Conservation (phyloP, 2,113 vertebrate genomes). For the Capra hircus region DNA sequence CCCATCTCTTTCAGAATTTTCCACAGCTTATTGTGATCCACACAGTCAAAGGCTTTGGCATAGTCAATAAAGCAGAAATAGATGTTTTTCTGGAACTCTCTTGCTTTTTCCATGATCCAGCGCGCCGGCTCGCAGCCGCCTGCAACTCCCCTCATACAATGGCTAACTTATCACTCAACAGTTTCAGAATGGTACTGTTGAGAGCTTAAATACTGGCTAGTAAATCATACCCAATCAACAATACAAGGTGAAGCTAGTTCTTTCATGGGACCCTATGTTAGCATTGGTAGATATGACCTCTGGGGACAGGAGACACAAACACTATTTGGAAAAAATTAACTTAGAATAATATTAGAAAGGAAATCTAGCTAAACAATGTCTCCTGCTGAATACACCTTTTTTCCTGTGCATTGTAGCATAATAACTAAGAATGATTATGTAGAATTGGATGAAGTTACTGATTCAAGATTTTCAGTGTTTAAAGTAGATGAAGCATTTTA, state of each 20-base stretch:
- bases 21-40: no score
- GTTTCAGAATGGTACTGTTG: not conserved
- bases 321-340: not conserved
- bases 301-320: not conserved
- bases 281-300: not conserved
- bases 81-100: no score
- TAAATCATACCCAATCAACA: not conserved
- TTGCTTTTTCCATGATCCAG: no score
- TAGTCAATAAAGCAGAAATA: no score
- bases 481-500: not conserved
- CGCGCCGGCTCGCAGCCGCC: no score
- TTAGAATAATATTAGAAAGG: not conserved
- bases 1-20: no score
- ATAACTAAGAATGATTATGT: not conserved
- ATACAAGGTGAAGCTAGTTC: not conserved
- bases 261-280: not conserved
- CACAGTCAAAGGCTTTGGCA: no score
- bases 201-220: not conserved
- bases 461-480: slow-evolving; percentile 6
- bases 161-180: not conserved
- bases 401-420: not conserved
- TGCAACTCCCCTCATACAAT: not conserved
- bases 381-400: not conserved
- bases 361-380: not conserved
- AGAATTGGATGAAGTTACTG: not conserved